A percentile compares a stretch with the other conserved stretches of the same genome.
Conservation (phyloP, 2,888 invertebrate species). For the Myathropa florea region DNA sequence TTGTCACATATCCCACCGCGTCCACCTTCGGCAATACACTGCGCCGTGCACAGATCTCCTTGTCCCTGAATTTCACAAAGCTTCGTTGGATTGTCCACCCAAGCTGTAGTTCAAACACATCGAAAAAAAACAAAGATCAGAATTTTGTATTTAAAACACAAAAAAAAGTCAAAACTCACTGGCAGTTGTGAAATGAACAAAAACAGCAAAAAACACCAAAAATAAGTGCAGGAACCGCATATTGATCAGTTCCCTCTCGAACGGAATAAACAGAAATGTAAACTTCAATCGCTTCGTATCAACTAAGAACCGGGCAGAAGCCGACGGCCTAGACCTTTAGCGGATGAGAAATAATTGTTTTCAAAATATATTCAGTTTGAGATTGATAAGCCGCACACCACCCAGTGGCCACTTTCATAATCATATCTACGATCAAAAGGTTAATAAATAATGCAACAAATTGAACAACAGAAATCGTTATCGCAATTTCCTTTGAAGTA, state of each 20-base stretch:
- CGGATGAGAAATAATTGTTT: neutral
- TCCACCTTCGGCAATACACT: conserved; percentile 75
- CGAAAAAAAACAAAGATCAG: neutral
- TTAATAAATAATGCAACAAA: neutral
- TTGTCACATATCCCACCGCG: conserved; percentile 76
- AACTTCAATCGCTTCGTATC: neutral
- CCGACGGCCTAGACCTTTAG: neutral
- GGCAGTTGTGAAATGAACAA: neutral
- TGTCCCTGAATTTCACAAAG: conserved; percentile 72
- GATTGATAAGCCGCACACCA: neutral
- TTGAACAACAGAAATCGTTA: neutral
- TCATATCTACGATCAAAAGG: neutral
- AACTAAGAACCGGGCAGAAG: neutral
- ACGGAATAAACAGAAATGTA: neutral
- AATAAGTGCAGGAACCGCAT: conserved; percentile 15
- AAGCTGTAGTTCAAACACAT: neutral
- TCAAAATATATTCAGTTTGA: neutral
- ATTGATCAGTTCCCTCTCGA: neutral
- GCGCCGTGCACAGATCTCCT: conserved; percentile 74
- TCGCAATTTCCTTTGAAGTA: neutral
- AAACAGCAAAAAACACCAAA: neutral
- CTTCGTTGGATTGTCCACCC: conserved; percentile 18
- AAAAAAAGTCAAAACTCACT: neutral
- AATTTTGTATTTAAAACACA: neutral
- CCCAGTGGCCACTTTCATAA: neutral